Conservation (phyloP, 92 coral and sea anemone genomes). For the Porites evermanni region DNA sequence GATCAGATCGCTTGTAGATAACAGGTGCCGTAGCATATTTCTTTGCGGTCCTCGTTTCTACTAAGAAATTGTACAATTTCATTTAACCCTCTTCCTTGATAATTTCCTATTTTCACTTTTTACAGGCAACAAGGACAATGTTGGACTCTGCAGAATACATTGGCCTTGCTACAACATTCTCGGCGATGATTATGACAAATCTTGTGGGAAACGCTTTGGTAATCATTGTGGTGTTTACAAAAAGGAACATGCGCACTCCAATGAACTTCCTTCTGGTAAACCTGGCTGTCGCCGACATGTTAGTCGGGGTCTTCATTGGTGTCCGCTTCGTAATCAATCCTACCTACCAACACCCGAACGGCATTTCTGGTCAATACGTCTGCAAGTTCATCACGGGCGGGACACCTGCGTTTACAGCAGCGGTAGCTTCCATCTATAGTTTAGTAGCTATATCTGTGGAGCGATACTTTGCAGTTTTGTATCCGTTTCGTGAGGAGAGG, state of each 20-base stretch:
- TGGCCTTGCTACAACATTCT: constrained; percentile 36
- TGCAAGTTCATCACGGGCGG: constrained; percentile 72
- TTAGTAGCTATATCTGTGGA: constrained; percentile 57
- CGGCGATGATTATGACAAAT: constrained; percentile 43
- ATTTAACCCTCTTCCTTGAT: too few relatives aligned
- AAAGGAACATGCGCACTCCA: constrained; percentile 40
- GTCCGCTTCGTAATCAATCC: constrained; percentile 45
- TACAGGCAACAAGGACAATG: not conserved
- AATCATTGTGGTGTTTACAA: constrained; percentile 41
- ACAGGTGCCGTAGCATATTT: too few relatives aligned
- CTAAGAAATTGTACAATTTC: too few relatives aligned
- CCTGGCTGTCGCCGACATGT: constrained; percentile 55
- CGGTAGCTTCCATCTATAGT: constrained; percentile 54
- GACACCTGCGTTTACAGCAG: constrained; percentile 51
- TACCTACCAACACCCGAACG: constrained; percentile 53
- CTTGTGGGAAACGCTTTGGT: constrained; percentile 52
- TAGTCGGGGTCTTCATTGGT: constrained; percentile 55
- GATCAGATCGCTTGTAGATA: too few relatives aligned
- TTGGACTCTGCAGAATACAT: constrained; percentile 10
- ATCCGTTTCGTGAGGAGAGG: constrained; percentile 43
- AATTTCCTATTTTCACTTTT: too few relatives aligned
- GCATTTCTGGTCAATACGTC: constrained; percentile 40
- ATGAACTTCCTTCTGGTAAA: constrained; percentile 52
- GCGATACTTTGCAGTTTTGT: constrained; percentile 49
- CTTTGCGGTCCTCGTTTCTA: too few relatives aligned